Conservation (phyloP, 2,797 vertebrate species). For the Chloroceryle inda region DNA sequence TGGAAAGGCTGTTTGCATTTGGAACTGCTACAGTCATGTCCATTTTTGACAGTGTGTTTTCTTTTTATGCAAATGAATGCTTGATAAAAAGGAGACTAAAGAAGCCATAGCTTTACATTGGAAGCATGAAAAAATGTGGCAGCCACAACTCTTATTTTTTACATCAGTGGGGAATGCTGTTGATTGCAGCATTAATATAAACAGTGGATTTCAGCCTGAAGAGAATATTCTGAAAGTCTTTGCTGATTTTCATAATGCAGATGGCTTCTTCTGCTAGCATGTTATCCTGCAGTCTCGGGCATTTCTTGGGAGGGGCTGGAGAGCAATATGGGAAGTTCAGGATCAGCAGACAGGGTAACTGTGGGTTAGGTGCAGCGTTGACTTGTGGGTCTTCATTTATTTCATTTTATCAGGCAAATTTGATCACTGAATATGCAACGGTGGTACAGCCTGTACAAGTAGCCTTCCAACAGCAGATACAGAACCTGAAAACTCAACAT, state of each 20-base stretch:
- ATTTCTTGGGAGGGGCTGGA: background rate
- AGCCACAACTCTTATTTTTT: background rate
- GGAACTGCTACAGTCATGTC: background rate
- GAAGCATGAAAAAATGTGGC: background rate
- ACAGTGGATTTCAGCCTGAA: background rate
- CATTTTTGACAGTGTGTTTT: background rate
- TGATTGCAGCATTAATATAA: background rate
- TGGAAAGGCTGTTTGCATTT: background rate
- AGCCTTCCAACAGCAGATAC: conserved; percentile 97
- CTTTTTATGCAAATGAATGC: background rate
- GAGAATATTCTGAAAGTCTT: background rate
- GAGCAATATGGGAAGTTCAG: accelerated
- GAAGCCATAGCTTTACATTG: background rate
- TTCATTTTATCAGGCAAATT: conserved; percentile 84
- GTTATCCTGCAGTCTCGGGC: accelerated
- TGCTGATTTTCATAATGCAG: accelerated
- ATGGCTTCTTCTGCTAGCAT: background rate
- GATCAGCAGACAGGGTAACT: background rate
- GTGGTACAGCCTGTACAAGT: conserved; percentile 94
- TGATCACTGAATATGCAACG: conserved; percentile 91
- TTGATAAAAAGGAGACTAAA: background rate
- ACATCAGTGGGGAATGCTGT: background rate
- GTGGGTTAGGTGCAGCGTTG: background rate
- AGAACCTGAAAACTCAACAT: conserved; percentile 92
- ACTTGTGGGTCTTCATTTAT: background rate